Evolutionary conservation across 1,140 invertebrate genomes (phyloP).

Genomic region (Choristoneura fumiferana): DNA sequence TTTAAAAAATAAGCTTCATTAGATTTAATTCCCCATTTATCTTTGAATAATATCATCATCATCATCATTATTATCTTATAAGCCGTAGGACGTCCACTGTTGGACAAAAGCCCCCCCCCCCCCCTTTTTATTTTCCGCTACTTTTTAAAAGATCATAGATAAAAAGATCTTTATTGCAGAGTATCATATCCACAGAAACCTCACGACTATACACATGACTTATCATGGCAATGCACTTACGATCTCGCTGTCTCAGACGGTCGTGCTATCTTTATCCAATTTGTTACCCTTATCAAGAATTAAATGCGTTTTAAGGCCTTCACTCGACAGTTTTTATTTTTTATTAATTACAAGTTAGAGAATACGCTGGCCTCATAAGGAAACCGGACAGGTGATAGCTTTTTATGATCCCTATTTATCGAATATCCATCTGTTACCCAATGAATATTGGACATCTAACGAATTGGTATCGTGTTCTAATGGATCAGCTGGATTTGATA

Average conservation of each 20-base stretch:
- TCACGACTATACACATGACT: constrained; percentile 42
- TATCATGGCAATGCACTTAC: constrained; percentile 76
- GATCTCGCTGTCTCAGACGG: constrained; percentile 67
- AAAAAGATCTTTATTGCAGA: no score
- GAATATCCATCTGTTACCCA: constrained; percentile 54
- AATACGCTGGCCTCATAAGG: constrained; percentile 24
- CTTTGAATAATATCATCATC: no score
- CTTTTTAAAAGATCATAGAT: no score
- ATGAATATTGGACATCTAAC: constrained; percentile 36
- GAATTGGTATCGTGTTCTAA: constrained; percentile 27
- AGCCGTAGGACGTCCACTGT: no score
- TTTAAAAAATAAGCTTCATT: no score
- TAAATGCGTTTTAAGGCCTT: constrained; percentile 74
- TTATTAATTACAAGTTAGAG: constrained; percentile 67
- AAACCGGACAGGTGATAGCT: constrained; percentile 43
- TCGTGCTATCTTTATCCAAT: constrained; percentile 74
- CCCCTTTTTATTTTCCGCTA: no score
- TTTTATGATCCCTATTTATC: constrained; percentile 52
- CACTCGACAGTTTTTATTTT: constrained; percentile 61
- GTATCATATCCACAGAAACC: constrained; percentile 37
- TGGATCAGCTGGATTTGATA: constrained; percentile 29
- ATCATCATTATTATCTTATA: no score
- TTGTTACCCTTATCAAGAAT: constrained; percentile 78
- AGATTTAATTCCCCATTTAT: no score
- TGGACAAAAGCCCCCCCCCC: no score